phyloP scores from a whole-genome alignment of 2,888 invertebrate species.

The Dinocampus coccinellae region DNA sequence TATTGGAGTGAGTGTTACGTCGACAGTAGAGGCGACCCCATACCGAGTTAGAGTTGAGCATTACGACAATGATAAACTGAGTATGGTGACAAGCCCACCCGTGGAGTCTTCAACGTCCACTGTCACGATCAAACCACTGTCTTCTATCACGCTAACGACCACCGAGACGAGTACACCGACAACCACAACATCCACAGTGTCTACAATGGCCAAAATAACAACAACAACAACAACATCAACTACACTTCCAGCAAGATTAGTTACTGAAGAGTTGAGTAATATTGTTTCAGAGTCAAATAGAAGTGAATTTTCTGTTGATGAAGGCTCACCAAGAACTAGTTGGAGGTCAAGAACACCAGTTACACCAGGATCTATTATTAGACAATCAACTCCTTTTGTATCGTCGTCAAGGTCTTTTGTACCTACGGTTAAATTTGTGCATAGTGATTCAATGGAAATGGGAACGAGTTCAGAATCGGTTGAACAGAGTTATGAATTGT shows the following conservation, averaged over 20 bases:
- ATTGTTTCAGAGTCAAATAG: constrained; percentile 73
- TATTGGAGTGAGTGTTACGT: constrained; percentile 74
- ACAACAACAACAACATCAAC: constrained; percentile 38
- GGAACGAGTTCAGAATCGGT: constrained; percentile 54
- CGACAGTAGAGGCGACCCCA: constrained; percentile 74
- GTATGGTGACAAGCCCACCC: constrained; percentile 50
- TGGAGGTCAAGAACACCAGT: constrained; percentile 56
- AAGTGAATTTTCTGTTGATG: constrained; percentile 74
- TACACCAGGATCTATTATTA: constrained; percentile 52
- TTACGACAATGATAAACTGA: constrained; percentile 51
- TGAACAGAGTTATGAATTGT: constrained; percentile 59
- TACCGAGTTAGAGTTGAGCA: constrained; percentile 68
- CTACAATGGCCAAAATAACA: constrained; percentile 20
- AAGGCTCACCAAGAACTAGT: constrained; percentile 72
- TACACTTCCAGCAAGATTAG: constrained; percentile 53
- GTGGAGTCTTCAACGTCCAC: constrained; percentile 29
- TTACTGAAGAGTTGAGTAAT: constrained; percentile 69
- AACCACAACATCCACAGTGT: constrained; percentile 17
- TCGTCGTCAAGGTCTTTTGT: constrained; percentile 11
- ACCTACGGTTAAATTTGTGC: constrained; percentile 33
- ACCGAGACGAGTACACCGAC: constrained; percentile 25
- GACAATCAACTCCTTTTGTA: constrained; percentile 32
- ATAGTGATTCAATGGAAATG: constrained; percentile 47
- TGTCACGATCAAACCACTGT: constrained; percentile 37
- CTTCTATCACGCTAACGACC: constrained; percentile 53